These are phyloP conservation scores for Anas bernieri DNA, from an alignment of 2,797 vertebrate species.

Conservation along the genomic window DNA sequence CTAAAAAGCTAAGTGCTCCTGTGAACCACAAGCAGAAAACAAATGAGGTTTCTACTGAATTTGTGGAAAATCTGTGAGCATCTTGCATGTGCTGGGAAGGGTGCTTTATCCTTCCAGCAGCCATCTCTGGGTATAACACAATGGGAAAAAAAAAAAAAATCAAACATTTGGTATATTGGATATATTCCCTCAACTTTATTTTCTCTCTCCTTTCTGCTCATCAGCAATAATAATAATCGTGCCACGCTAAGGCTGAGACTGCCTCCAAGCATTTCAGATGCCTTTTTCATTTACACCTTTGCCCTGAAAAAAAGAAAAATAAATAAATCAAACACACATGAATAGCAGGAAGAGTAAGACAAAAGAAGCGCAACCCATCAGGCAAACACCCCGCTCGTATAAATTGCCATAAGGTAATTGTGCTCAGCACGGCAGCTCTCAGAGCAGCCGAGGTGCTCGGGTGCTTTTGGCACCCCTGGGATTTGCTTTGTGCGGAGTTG, in stretches of 20 bases:
- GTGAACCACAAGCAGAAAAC: constrained; percentile 71
- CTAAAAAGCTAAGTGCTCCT: constrained; percentile 74
- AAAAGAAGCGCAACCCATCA: background rate
- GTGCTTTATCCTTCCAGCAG: constrained; percentile 40
- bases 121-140: background rate
- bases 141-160: background rate
- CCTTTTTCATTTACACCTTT: background rate
- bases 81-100: constrained; percentile 13
- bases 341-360: background rate
- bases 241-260: background rate
- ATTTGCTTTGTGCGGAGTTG: background rate
- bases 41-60: constrained; percentile 65
- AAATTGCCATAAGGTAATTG: background rate
- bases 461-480: background rate
- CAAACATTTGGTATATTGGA: background rate
- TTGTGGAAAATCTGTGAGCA: constrained; percentile 48
- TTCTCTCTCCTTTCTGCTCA: background rate
- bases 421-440: background rate
- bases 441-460: background rate
- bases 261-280: background rate
- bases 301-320: background rate
- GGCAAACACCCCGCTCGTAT: background rate
- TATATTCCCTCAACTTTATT: background rate
- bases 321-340: background rate
- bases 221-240: background rate